phyloP scores from a whole-genome alignment of 2,113 vertebrate genomes.

The Cheirogaleus medius region DNA sequence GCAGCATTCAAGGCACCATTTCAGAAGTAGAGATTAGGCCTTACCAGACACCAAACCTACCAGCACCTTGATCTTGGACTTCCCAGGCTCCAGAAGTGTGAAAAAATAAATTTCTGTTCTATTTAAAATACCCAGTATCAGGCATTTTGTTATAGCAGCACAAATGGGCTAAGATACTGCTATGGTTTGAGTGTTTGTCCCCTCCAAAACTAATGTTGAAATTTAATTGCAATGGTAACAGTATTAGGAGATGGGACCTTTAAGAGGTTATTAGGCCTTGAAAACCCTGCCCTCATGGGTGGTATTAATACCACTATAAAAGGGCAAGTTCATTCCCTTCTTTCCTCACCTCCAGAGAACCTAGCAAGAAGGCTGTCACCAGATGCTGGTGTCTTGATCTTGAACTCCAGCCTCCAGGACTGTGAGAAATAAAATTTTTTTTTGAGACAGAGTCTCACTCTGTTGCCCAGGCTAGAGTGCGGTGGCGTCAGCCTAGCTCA shows the following conservation, averaged over 20 bases:
- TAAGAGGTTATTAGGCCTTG: neutral
- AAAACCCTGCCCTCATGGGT: neutral
- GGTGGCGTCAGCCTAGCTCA: too few relatives aligned
- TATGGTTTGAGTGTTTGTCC: neutral
- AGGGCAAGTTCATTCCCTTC: neutral
- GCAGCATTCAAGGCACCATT: neutral
- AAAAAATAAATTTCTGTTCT: neutral
- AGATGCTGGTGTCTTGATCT: neutral
- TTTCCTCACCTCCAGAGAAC: neutral
- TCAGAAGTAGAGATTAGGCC: neutral
- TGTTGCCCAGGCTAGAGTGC: too few relatives aligned
- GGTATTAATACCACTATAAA: neutral
- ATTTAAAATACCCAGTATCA: neutral
- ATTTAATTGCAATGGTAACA: neutral
- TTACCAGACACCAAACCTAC: neutral
- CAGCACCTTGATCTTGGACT: neutral
- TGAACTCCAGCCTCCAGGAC: neutral
- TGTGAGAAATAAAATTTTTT: neutral
- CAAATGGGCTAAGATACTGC: neutral
- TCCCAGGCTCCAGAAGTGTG: neutral
- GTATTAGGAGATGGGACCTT: neutral
- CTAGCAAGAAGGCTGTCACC: neutral
- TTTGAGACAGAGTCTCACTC: too few relatives aligned
- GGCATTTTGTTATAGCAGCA: neutral
- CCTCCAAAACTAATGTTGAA: neutral